Evolutionary conservation across 2,888 invertebrate species (phyloP).

Genomic region (Nomada ferruginata): DNA sequence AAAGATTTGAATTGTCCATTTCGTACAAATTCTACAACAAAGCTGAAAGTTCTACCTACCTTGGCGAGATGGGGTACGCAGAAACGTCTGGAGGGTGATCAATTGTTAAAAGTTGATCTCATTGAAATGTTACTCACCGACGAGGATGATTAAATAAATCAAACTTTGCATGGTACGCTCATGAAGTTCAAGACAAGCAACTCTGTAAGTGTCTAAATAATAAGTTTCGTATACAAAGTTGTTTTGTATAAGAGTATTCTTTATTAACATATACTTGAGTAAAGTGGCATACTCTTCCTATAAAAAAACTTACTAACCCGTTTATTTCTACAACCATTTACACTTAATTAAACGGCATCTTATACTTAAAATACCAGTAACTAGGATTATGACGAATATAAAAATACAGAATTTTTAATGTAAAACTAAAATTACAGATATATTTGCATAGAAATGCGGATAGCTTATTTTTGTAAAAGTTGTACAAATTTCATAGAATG

Average conservation of each 20-base stretch:
- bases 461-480: conserved; percentile 30
- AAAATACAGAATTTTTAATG: conserved; percentile 12
- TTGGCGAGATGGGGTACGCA: conserved; percentile 91
- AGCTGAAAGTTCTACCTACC: conserved; percentile 93
- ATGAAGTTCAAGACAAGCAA: conserved; percentile 23
- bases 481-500: conserved; percentile 14
- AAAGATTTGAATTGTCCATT: conserved; percentile 93
- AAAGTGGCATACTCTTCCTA: conserved; percentile 19
- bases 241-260: conserved; percentile 18
- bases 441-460: conserved; percentile 12
- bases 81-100: conserved; percentile 91
- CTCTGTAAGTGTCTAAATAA: conserved; percentile 36
- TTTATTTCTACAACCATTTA: conserved; percentile 11
- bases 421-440: neutral
- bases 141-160: conserved; percentile 85
- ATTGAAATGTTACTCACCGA: conserved; percentile 93
- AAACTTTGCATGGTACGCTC: conserved; percentile 29
- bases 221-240: conserved; percentile 26
- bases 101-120: conserved; percentile 90
- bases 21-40: conserved; percentile 90
- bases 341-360: too few relatives aligned
- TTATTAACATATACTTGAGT: conserved; percentile 25
- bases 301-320: neutral
- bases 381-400: conserved; percentile 10
- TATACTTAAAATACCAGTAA: conserved; percentile 4